Base-by-base conservation (phyloP, 2,888 invertebrate genomes). In the Drosophila eohydei region DNA sequence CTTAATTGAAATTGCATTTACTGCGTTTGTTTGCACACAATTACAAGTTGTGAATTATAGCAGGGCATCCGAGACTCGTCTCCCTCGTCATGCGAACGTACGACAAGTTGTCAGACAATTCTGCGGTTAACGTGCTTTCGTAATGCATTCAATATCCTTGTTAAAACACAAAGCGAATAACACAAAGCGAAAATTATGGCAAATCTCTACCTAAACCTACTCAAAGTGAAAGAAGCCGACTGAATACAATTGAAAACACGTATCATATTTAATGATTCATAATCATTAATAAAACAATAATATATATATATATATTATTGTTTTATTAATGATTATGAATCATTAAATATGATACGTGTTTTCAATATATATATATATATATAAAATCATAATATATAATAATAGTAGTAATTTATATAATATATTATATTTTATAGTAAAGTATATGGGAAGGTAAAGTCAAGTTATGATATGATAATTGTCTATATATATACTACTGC, bases 1-100 rank as follows among this genome's bases (percentile, higher is more conserved):
- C 75, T 83, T 85, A 85, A 89, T 85, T 85, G 84, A 77, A 89
- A 85, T 85, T 86, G 72, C 81, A 85, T 85, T 85, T 88, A 71
- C 72, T 62, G 79, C 74, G 70, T 84, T 86, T 85, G 81, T 89
- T 86, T 89, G 81, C 69, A 73, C 84, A 87, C 86, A 89, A 86
- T 84, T 83, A 80, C 76, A 68, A 74, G 67, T 58, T 71, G 73
- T 69, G 62, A 56, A 68, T 74, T 64, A 64, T 56, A 63, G 59
- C 63, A 41, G 43, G 32, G 48, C 57, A 50, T n/a, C 16, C 63
- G 54, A 64, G 63, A 80, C 74, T 74, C 74, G 67, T 59, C 67
- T 77, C 68, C 63, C 85, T 67, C 71, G 70, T 65, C 67, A 79
- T 72, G 74, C 67, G 78, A 83, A 78, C 76, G 59, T 44, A 65